Percentiles rank a stretch among this genome's conserved stretches.
Conservation (phyloP, 2,797 vertebrate species). For the Astyanax mexicanus region DNA sequence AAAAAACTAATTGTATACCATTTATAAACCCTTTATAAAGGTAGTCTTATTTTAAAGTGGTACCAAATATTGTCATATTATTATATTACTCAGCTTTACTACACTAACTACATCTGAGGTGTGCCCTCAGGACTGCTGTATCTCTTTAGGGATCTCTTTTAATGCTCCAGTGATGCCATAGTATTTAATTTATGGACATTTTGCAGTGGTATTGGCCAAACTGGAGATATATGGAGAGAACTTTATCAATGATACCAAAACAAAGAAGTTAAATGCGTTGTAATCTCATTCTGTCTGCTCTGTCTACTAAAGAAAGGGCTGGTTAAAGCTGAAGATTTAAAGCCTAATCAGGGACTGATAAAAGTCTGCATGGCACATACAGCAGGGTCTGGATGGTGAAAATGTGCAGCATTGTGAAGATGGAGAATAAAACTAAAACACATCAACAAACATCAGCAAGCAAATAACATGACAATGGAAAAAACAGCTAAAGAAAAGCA, state of each 20-base stretch:
- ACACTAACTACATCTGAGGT: too few relatives aligned
- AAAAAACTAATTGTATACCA: too few relatives aligned
- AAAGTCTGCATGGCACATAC: not conserved
- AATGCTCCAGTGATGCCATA: not conserved
- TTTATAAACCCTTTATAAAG: too few relatives aligned
- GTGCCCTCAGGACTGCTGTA: not conserved
- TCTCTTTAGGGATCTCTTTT: not conserved
- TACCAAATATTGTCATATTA: too few relatives aligned
- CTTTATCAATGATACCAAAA: not conserved
- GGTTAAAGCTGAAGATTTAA: not conserved
- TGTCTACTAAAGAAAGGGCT: not conserved
- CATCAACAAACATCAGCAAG: not conserved
- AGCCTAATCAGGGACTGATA: not conserved
- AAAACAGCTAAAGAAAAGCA: not conserved
- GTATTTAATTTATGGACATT: not conserved
- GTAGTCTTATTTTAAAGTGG: too few relatives aligned
- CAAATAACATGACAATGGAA: constrained; percentile 4
- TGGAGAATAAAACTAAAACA: constrained; percentile 6
- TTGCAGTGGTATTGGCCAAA: not conserved
- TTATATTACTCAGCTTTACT: too few relatives aligned
- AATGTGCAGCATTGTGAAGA: not conserved
- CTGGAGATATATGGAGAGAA: too few relatives aligned
- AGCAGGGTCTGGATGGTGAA: not conserved
- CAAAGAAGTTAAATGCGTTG: not conserved
- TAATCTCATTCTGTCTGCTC: not conserved